Evolutionary conservation across 2,888 invertebrate genomes (phyloP).

Genomic region (Balanococcus diminutus): DNA sequence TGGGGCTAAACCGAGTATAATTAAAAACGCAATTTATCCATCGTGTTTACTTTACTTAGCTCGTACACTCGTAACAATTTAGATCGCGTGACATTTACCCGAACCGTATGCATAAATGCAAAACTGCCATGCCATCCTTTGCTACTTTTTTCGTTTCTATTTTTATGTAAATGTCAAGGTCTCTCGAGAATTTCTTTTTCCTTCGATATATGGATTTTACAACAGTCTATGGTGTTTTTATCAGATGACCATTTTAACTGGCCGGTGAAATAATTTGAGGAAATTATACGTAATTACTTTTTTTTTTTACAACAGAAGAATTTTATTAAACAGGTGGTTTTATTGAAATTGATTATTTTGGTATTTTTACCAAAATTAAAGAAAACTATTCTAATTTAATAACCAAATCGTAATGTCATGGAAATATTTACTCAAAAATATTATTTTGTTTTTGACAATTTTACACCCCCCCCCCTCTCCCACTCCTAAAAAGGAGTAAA

Average conservation of each 20-base stretch:
- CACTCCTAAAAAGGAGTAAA: too few relatives aligned
- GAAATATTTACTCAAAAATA: too few relatives aligned
- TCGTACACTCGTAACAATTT: background rate
- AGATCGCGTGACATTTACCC: background rate
- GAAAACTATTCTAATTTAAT: too few relatives aligned
- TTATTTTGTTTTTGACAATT: too few relatives aligned
- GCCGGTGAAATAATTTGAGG: background rate
- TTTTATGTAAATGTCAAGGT: slow-evolving; percentile 10
- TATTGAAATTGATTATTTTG: too few relatives aligned
- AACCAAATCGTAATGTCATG: too few relatives aligned
- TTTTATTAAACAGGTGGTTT: too few relatives aligned
- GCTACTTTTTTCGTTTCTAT: background rate
- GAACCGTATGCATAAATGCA: background rate
- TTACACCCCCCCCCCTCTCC: too few relatives aligned
- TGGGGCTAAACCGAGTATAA: background rate
- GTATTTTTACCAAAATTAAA: too few relatives aligned
- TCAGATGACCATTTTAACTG: background rate
- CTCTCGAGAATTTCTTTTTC: background rate
- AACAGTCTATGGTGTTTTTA: background rate
- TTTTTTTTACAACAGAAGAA: too few relatives aligned
- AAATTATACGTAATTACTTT: too few relatives aligned
- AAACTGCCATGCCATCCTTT: background rate
- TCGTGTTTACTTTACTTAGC: background rate
- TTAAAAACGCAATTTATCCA: background rate
- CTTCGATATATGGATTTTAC: background rate